A percentile compares a stretch with the other conserved stretches of the same genome.
Conservation (phyloP, 1,140 invertebrate species). For the Drosophila novamexicana region DNA sequence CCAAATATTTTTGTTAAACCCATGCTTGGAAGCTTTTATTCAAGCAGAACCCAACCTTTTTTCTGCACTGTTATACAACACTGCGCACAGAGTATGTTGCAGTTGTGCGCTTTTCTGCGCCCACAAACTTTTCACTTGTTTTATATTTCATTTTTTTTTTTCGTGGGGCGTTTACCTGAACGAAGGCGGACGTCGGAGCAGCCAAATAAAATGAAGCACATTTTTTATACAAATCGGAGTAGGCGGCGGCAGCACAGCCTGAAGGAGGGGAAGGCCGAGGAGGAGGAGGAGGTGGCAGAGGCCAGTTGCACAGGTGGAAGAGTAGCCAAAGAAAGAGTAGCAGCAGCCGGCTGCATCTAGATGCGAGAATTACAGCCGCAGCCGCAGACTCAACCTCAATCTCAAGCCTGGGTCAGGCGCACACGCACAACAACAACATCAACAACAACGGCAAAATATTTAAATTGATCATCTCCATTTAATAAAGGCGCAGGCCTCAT, state of each 20-base stretch:
- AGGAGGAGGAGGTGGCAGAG: not conserved
- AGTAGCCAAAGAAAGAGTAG: conserved; percentile 14
- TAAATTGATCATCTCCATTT: conserved; percentile 84
- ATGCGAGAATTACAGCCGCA: conserved; percentile 53
- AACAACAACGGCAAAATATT: conserved; percentile 68
- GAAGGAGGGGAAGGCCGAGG: not conserved
- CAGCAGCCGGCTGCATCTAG: conserved; percentile 64
- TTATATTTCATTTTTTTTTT: conserved; percentile 9
- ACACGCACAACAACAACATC: conserved; percentile 60
- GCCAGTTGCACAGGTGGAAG: not conserved
- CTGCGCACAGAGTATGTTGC: not conserved
- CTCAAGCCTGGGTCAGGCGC: conserved; percentile 52
- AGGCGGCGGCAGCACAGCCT: conserved; percentile 31
- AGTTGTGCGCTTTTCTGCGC: not conserved
- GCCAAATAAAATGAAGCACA: conserved; percentile 82
- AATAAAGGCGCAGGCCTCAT: conserved; percentile 68
- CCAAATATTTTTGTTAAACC: too few relatives aligned
- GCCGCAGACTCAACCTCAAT: not conserved
- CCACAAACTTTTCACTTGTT: conserved; percentile 7
- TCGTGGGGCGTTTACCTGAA: conserved; percentile 67
- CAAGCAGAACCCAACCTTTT: too few relatives aligned
- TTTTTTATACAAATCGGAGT: conserved; percentile 78
- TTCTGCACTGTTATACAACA: too few relatives aligned
- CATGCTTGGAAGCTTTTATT: too few relatives aligned
- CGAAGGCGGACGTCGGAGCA: conserved; percentile 71